Conservation (phyloP, 1,140 invertebrate genomes). For the Chrysomallon squamiferum region DNA sequence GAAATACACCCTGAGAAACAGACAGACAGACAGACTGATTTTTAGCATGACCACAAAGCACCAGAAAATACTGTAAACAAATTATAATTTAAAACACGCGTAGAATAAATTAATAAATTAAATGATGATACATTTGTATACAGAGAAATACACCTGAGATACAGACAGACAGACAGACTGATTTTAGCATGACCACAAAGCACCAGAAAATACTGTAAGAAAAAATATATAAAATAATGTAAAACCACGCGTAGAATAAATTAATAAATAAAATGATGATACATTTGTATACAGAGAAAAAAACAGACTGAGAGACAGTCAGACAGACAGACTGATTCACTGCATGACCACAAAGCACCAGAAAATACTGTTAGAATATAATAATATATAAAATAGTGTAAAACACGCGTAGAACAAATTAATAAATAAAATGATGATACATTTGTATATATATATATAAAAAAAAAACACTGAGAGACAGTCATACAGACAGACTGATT, state of each 20-base stretch:
- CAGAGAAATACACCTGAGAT: not conserved
- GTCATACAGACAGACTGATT: not conserved
- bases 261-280: not conserved
- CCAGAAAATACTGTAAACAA: not conserved
- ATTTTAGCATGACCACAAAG: conserved; percentile 16
- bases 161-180: too few relatives aligned
- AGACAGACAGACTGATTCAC: too few relatives aligned
- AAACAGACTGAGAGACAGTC: not conserved
- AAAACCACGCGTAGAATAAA: too few relatives aligned
- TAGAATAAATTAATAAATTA: not conserved
- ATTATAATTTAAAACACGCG: too few relatives aligned
- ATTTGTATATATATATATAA: not conserved
- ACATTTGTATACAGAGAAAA: not conserved
- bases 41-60: not conserved
- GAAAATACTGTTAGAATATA: not conserved
- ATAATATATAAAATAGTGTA: too few relatives aligned
- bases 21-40: not conserved
- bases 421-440: not conserved
- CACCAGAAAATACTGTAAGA: conserved; percentile 29
- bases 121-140: too few relatives aligned
- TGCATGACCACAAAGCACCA: not conserved
- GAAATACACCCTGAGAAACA: not conserved
- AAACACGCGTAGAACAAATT: too few relatives aligned
- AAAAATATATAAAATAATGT: too few relatives aligned
- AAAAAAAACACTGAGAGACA: not conserved